A percentile compares a stretch with the other conserved stretches of the same genome.
These are phyloP conservation scores for Abrostola triplasia DNA, from an alignment of 2,888 invertebrate species.

Conservation along the genomic window DNA sequence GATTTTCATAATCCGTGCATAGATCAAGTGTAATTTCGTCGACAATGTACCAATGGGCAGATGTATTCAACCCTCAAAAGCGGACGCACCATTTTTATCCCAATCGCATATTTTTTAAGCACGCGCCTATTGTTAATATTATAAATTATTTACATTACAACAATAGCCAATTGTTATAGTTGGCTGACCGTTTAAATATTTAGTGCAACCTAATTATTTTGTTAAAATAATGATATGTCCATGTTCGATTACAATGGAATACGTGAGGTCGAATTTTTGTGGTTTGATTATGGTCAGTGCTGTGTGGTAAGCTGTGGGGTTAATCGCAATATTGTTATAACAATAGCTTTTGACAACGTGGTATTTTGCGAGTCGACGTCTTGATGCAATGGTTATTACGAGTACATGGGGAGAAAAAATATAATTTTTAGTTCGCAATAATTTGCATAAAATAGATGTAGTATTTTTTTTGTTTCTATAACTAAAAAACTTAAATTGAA, in stretches of 20 bases:
- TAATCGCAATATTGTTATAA: conserved; percentile 45
- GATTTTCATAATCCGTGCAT: conserved; percentile 45
- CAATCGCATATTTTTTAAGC: conserved; percentile 68
- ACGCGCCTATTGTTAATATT: conserved; percentile 76
- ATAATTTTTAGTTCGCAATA: too few species aligned
- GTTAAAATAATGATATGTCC: conserved; percentile 80
- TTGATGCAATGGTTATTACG: conserved; percentile 7
- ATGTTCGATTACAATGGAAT: conserved; percentile 59
- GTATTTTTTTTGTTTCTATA: too few species aligned
- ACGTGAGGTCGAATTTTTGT: conserved; percentile 63
- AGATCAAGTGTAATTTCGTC: conserved; percentile 49
- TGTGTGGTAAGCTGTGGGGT: conserved; percentile 55
- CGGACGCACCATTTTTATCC: conserved; percentile 62
- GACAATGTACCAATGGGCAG: conserved; percentile 58
- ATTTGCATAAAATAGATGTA: too few species aligned
- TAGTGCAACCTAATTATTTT: conserved; percentile 78
- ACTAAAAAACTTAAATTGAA: too few species aligned
- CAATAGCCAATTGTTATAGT: conserved; percentile 70
- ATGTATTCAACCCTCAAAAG: conserved; percentile 69
- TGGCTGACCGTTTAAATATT: conserved; percentile 75
- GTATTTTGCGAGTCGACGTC: conserved; percentile 24
- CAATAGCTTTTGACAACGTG: conserved; percentile 28
- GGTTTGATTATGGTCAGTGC: conserved; percentile 65
- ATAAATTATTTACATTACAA: conserved; percentile 72
- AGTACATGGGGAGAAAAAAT: conserved; percentile 7